Percentiles rank a stretch among this genome's conserved stretches.
Conservation (phyloP, 2,113 vertebrate genomes). For the Ailuropoda melanoleuca region DNA sequence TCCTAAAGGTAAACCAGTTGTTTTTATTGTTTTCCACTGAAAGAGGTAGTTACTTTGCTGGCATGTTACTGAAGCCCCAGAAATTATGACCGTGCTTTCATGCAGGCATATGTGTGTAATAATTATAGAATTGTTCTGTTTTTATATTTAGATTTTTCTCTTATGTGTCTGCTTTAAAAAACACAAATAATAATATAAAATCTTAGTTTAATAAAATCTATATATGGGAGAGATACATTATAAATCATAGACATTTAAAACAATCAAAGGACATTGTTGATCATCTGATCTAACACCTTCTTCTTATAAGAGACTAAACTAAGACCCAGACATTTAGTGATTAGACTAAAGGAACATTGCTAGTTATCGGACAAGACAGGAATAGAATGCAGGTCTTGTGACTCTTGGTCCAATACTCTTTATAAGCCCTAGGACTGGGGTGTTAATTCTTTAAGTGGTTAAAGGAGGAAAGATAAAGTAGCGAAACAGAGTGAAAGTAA, state of each 20-base stretch:
- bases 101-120: not conserved
- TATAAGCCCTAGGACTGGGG: not conserved
- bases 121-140: not conserved
- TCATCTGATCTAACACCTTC: not conserved
- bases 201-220: not conserved
- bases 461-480: not conserved
- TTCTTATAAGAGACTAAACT: not conserved
- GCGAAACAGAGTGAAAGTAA: not conserved
- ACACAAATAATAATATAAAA: not conserved
- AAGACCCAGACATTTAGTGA: not conserved
- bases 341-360: not conserved
- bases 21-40: not conserved
- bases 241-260: not conserved
- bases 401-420: not conserved
- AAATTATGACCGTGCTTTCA: not conserved
- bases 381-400: not conserved
- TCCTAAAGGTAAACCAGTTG: not conserved
- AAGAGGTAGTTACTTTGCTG: not conserved
- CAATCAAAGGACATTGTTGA: not conserved
- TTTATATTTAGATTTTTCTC: not conserved
- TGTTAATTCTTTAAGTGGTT: not conserved
- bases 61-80: not conserved
- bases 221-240: not conserved
- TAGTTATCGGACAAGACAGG: not conserved
- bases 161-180: not conserved